Evolutionary conservation across 2,797 vertebrate genomes (phyloP).

Genomic region (Tadarida brasiliensis): DNA sequence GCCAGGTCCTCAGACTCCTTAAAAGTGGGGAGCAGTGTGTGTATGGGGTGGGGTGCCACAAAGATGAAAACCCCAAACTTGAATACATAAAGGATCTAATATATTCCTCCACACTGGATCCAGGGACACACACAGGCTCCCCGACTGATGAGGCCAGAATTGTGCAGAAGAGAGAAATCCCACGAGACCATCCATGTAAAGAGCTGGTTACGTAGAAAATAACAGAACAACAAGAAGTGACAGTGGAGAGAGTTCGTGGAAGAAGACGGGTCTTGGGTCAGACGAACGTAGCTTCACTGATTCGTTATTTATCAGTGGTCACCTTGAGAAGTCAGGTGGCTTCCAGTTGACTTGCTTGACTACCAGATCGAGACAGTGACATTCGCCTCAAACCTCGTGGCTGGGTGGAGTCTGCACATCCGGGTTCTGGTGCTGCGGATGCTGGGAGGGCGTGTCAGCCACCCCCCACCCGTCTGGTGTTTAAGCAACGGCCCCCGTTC

Average conservation of each 20-base stretch:
- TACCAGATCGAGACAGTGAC: not conserved
- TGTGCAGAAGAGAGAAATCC: not conserved
- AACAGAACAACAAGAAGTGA: not conserved
- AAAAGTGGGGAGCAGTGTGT: not conserved
- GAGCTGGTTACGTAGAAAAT: not conserved
- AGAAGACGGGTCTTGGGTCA: not conserved
- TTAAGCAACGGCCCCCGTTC: not conserved
- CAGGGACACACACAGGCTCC: not conserved
- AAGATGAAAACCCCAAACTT: not conserved
- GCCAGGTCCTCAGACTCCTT: not conserved
- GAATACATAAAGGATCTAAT: not conserved
- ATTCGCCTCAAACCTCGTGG: not conserved
- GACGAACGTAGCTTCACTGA: not conserved
- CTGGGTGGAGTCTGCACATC: not conserved
- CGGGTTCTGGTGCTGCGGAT: not conserved
- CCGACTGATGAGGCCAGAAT: not conserved
- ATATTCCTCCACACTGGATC: not conserved
- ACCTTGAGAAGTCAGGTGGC: not conserved
- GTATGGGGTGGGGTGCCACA: accelerated
- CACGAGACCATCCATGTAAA: not conserved
- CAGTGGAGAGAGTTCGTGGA: not conserved
- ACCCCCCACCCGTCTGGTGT: too few species aligned
- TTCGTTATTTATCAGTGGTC: not conserved
- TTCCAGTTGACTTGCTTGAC: not conserved
- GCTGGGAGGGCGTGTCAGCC: accelerated